phyloP scores from a whole-genome alignment of 2,797 vertebrate genomes.

The Lacerta bilineata region DNA sequence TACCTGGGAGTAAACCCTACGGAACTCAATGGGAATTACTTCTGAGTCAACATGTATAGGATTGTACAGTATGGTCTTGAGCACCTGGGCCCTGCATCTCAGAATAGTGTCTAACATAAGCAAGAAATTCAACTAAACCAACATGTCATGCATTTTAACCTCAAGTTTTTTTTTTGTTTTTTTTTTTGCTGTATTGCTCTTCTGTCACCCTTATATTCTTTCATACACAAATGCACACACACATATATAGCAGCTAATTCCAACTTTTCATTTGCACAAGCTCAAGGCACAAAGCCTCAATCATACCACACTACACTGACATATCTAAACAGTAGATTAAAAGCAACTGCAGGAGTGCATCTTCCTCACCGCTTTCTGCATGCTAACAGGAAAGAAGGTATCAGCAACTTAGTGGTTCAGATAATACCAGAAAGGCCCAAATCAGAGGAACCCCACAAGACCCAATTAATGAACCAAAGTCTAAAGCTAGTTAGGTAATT shows the following conservation, averaged over 20 bases:
- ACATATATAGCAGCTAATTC: background rate
- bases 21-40: background rate
- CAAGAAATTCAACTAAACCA: background rate
- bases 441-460: background rate
- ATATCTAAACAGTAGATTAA: background rate
- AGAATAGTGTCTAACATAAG: background rate
- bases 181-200: background rate
- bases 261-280: slow-evolving; percentile 11
- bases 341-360: background rate
- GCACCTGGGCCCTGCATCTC: background rate
- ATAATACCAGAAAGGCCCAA: background rate
- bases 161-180: background rate
- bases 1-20: slow-evolving; percentile 1
- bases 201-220: background rate
- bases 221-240: background rate
- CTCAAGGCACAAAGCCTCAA: background rate
- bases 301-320: background rate
- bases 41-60: background rate
- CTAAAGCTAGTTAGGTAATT: background rate
- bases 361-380: too few relatives aligned
- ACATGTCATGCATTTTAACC: background rate
- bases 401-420: background rate
- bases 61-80: background rate
- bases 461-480: slow-evolving; percentile 5
- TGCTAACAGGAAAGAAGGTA: background rate